Evolutionary conservation across 2,113 vertebrate species (phyloP), one percentile per base, ranked within the genome.

Genomic region (Rafetus swinhoei): DNA sequence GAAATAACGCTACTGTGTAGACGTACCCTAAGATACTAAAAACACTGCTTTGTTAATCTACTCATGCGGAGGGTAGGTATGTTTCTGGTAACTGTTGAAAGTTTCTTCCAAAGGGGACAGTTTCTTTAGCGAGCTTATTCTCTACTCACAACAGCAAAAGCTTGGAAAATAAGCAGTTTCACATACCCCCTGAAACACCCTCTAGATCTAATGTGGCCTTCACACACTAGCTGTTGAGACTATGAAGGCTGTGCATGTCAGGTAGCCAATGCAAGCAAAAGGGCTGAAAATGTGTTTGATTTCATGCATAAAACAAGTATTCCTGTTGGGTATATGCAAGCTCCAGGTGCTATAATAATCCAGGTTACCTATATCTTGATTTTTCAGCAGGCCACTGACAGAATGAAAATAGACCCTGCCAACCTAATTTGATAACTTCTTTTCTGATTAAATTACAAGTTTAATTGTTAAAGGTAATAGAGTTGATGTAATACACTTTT

Each of bases 21-120:
- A n/a, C n/a, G n/a, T n/a, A n/a, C 39, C 39, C 39, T 39, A 35
- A 35, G n/a, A 2, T 45, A 54, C 14, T 77, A 0, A 1, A 55
- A 53, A 35, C 29, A 62, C 59, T 62, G 25, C 14, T 84, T 13
- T 12, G 55, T 39, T 83, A 35, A 79, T 87, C 80, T 2, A 65
- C 29, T n/a, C 39, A 12, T 1, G 0, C 21, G 72, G 59, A 62
- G 12, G 27, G 12, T 29, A 62, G 59, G 25, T 12, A 62, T 14
- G 59, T 6, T 27, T 62, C 59, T 62, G 59, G 59, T 9, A 53
- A 32, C 1, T 86, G 9, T 18, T 85, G 12, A 88, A 27, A 91
- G 55, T 12, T 79, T 35, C 27, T 93, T 79, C 27, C 60, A 85
- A 90, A 85, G 5, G 27, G 59, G 27, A 62, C 59, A 29, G 5